Evolutionary conservation across 2,797 vertebrate genomes (phyloP).

Genomic region (Mastacembelus armatus): DNA sequence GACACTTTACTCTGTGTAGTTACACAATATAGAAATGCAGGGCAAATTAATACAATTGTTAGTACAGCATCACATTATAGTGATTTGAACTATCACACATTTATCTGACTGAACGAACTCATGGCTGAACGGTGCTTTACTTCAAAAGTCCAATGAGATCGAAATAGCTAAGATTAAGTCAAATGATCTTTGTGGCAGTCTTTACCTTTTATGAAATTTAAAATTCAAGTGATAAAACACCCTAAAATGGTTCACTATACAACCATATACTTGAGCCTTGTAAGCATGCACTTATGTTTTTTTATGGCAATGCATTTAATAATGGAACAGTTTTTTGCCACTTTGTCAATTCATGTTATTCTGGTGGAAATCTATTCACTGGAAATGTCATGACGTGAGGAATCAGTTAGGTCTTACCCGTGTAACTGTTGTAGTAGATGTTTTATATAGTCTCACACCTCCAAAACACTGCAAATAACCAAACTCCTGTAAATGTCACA

Average conservation of each 20-base stretch:
- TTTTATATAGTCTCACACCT: conserved; percentile 85
- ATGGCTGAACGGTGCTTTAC: not conserved
- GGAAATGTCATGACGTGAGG: conserved; percentile 79
- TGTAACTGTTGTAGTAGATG: conserved; percentile 81
- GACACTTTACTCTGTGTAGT: not conserved
- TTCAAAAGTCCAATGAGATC: not conserved
- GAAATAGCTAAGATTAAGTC: not conserved
- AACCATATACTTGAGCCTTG: not conserved
- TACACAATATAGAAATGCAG: conserved; percentile 16
- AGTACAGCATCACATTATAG: conserved; percentile 23
- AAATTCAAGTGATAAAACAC: not conserved
- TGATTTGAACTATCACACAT: not conserved
- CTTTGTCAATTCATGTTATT: conserved; percentile 13
- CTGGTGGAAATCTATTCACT: conserved; percentile 50
- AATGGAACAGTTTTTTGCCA: conserved; percentile 7
- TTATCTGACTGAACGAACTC: not conserved
- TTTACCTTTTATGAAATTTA: not conserved
- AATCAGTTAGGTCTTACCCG: conserved; percentile 88
- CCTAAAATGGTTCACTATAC: too few relatives aligned
- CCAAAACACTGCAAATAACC: conserved; percentile 85
- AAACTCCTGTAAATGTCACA: conserved; percentile 85
- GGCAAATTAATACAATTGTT: not conserved
- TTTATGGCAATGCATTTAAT: conserved; percentile 13
- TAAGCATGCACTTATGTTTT: conserved; percentile 62
- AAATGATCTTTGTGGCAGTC: not conserved